Percentiles rank a stretch among this genome's conserved stretches.
These are phyloP conservation scores for Argya squamiceps DNA, from an alignment of 2,797 vertebrate genomes.

Conservation along the genomic window DNA sequence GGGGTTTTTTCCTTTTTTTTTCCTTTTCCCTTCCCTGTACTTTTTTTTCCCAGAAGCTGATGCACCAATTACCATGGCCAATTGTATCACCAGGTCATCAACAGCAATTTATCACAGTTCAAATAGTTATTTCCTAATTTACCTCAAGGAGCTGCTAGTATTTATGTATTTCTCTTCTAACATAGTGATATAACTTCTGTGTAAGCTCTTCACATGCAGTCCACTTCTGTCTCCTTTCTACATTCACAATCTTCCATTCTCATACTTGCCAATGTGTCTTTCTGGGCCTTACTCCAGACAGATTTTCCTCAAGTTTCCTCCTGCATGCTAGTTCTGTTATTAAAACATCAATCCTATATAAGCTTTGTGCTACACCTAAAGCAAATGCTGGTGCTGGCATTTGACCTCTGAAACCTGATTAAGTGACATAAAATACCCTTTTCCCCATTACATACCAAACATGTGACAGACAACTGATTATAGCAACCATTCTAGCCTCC, in stretches of 20 bases:
- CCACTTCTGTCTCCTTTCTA: neutral
- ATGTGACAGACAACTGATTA: neutral
- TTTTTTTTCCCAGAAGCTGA: neutral
- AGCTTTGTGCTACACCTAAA: neutral
- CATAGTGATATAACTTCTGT: neutral
- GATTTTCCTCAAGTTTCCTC: neutral
- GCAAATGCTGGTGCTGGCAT: neutral
- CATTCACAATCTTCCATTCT: neutral
- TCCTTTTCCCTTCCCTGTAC: neutral
- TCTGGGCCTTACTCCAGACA: neutral
- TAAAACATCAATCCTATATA: neutral
- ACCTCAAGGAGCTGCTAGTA: neutral
- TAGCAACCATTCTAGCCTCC: fast-evolving
- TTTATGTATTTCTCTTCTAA: neutral
- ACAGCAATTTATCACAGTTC: neutral
- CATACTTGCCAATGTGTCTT: fast-evolving
- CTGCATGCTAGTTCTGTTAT: neutral
- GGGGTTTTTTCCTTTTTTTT: fast-evolving
- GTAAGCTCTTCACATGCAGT: neutral
- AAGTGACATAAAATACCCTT: neutral
- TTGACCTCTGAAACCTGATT: neutral
- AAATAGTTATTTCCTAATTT: neutral
- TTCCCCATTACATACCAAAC: neutral
- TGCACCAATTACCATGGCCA: neutral
- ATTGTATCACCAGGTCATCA: neutral